Evolutionary conservation across 2,888 invertebrate genomes (phyloP).

Genomic region (Laothoe populi): DNA sequence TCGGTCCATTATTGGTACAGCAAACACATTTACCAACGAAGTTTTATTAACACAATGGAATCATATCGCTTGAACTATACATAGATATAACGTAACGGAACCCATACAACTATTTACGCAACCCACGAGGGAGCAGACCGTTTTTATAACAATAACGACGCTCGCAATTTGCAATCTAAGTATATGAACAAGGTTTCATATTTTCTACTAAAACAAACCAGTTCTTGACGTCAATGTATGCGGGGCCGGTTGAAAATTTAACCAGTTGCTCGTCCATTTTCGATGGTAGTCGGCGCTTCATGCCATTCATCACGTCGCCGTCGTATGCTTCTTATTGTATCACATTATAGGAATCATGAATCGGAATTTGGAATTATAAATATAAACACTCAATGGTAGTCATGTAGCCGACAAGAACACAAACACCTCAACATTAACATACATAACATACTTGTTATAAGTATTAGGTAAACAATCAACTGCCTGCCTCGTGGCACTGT

Average conservation of each 20-base stretch:
- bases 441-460: constrained; percentile 4
- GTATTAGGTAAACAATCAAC: constrained; percentile 12
- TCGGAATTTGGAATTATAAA: constrained; percentile 18
- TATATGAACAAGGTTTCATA: constrained; percentile 44
- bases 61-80: no score
- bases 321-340: no score
- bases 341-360: neutral
- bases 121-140: neutral
- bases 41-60: no score
- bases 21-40: neutral
- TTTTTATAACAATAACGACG: constrained; percentile 1
- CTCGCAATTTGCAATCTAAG: neutral
- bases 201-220: constrained; percentile 47
- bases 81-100: no score
- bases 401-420: constrained; percentile 21
- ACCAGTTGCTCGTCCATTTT: constrained; percentile 40
- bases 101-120: neutral
- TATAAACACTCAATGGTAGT: constrained; percentile 19
- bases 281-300: neutral
- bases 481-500: no score
- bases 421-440: constrained; percentile 13
- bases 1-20: neutral
- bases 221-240: constrained; percentile 55
- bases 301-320: neutral
- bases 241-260: constrained; percentile 47